Evolutionary conservation across 2,888 invertebrate species (phyloP).

Genomic region (Tachina fera): DNA sequence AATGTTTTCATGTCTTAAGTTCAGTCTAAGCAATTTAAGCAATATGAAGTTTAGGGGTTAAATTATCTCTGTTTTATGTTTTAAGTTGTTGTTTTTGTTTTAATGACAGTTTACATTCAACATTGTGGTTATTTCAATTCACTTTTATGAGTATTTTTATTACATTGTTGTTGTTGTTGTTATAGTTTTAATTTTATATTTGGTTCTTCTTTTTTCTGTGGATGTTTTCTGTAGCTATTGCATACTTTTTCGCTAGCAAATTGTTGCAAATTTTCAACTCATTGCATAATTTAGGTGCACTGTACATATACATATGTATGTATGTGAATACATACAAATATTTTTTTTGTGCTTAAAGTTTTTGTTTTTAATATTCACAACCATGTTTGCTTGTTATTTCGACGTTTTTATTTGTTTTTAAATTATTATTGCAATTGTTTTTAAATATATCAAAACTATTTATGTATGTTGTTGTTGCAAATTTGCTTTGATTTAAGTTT

Average conservation of each 20-base stretch:
- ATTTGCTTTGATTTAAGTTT: slow-evolving; percentile 43
- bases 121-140: slow-evolving; percentile 45
- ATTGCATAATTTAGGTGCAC: slow-evolving; percentile 70
- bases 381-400: slow-evolving; percentile 63
- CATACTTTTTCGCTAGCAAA: slow-evolving; percentile 26
- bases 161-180: slow-evolving; percentile 46
- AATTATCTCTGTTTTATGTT: slow-evolving; percentile 19
- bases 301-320: too few relatives aligned
- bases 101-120: slow-evolving; percentile 1
- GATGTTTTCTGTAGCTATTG: slow-evolving; percentile 40
- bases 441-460: slow-evolving; percentile 42
- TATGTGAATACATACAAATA: neutral
- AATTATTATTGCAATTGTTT: slow-evolving; percentile 38
- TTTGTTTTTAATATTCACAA: slow-evolving; percentile 68
- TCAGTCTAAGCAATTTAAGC: neutral
- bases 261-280: slow-evolving; percentile 47
- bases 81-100: neutral
- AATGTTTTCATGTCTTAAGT: too few relatives aligned
- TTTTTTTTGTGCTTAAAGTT: slow-evolving; percentile 39
- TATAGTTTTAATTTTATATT: slow-evolving; percentile 23
- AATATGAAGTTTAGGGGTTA: slow-evolving; percentile 8
- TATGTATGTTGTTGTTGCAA: slow-evolving; percentile 15
- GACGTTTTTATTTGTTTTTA: slow-evolving; percentile 42
- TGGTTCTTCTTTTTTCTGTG: slow-evolving; percentile 9
- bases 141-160: slow-evolving; percentile 48